Evolutionary conservation across 2,888 invertebrate genomes (phyloP).

Genomic region (Argyresthia goedartella): DNA sequence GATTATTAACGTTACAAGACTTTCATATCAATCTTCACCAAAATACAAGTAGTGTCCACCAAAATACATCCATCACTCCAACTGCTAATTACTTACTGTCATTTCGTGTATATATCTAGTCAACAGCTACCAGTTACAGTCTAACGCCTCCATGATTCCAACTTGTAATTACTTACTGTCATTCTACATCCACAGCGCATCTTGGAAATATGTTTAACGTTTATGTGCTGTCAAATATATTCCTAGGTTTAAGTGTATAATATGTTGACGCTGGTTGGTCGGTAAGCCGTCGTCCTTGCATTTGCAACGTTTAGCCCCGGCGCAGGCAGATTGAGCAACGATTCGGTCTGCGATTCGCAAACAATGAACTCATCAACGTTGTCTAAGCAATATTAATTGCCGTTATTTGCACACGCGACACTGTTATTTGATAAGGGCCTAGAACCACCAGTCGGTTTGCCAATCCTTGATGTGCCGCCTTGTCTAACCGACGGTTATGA

Average conservation of each 20-base stretch:
- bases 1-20: too few species aligned
- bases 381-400: slow-evolving; percentile 51
- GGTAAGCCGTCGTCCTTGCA: slow-evolving; percentile 38
- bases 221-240: slow-evolving; percentile 4
- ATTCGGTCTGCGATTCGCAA: slow-evolving; percentile 49
- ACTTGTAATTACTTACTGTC: too few species aligned
- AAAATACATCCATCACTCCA: too few species aligned
- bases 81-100: too few species aligned
- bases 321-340: slow-evolving; percentile 36
- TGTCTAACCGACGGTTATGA: slow-evolving; percentile 2
- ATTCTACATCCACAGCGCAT: neutral
- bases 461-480: neutral
- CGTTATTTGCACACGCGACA: slow-evolving; percentile 21
- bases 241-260: neutral
- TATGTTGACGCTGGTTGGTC: slow-evolving; percentile 10
- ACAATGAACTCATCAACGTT: slow-evolving; percentile 57
- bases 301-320: slow-evolving; percentile 23
- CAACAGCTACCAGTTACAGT: too few species aligned
- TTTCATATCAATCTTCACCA: too few species aligned
- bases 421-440: slow-evolving; percentile 18
- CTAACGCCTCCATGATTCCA: too few species aligned
- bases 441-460: slow-evolving; percentile 7
- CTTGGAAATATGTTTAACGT: neutral
- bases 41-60: too few species aligned
- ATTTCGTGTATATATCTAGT: too few species aligned